Evolutionary conservation across 2,797 vertebrate genomes (phyloP), one percentile per base, ranked within the genome.

Genomic region (Botia almorhae): DNA sequence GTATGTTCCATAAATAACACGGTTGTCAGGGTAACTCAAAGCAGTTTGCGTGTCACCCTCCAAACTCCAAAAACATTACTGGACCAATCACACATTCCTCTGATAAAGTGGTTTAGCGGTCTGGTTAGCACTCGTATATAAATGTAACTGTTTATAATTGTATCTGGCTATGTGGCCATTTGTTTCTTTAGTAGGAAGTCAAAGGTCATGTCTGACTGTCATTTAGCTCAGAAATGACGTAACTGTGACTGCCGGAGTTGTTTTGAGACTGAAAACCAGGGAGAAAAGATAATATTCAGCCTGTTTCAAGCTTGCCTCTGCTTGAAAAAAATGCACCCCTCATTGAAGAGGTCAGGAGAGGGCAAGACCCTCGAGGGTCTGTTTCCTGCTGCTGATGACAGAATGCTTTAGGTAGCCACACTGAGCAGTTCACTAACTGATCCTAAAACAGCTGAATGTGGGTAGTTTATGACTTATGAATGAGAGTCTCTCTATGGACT

Each of bases 201-300:
- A 61, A 26, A 46, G 23, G 29, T 74, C 48, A 26, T 13, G 7
- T 50, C 7, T 48, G 43, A 74, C 50, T 65, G 33, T 60, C 1
- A 33, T 60, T 55, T 68, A 43, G 50, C 19, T 55, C 7, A 60
- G 43, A 36, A 46, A 74, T 51, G 7, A 50, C 39, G 36, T 56
- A 39, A 64, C 71, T 46, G 39, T 51, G 53, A 69, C 73, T 64
- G 53, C 69, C 50, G 65, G 29, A 16, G 51, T 68, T 82, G 80
- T 48, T 70, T 50, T 33, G 29, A 51, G 56, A 23, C 33, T 7
- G 16, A 80, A 72, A 46, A 39, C 5, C 43, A 16, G 36, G 4
- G 13, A 3, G 8, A 36, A 33, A 69, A 2, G n/a, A 13, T 5
- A 3, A 53, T 39, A 51, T 69, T 64, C 36, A 65, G 39, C n/a